Evolutionary conservation across 2,888 invertebrate genomes (phyloP).

Genomic region (Diarsia brunnea): DNA sequence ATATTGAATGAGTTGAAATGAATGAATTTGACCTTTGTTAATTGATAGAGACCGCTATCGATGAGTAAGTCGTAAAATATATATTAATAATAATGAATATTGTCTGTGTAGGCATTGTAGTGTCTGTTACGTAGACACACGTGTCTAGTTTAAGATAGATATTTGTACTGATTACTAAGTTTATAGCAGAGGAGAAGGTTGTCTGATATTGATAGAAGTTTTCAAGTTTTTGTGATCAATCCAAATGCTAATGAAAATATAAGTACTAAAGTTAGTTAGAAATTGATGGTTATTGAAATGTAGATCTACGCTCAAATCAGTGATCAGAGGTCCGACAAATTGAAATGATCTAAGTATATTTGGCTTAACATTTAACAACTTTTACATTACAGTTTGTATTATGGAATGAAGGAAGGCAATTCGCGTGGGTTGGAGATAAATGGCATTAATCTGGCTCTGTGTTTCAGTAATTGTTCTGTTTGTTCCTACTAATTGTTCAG

Average conservation of each 20-base stretch:
- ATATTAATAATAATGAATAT: constrained; percentile 20
- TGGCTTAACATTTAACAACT: background rate
- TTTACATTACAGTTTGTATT: background rate
- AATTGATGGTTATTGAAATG: background rate
- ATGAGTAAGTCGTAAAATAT: constrained; percentile 48
- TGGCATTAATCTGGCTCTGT: constrained; percentile 14
- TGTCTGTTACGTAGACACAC: constrained; percentile 9
- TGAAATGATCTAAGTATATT: background rate
- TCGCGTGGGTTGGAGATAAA: constrained; percentile 30
- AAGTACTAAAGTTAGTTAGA: background rate
- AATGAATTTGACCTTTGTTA: constrained; percentile 63
- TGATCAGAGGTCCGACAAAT: background rate
- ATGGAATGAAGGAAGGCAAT: constrained; percentile 2
- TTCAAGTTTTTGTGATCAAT: background rate
- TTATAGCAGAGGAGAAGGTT: background rate
- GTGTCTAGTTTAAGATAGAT: constrained; percentile 33
- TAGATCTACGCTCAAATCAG: background rate
- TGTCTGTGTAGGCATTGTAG: background rate
- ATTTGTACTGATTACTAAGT: background rate
- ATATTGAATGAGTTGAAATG: constrained; percentile 51
- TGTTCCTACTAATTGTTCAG: constrained; percentile 29
- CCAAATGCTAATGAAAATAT: background rate
- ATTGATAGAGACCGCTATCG: constrained; percentile 52
- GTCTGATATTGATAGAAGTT: background rate
- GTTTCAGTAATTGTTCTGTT: constrained; percentile 36